phyloP scores from a whole-genome alignment of 2,888 invertebrate genomes.

The Cheilosia grossa region DNA sequence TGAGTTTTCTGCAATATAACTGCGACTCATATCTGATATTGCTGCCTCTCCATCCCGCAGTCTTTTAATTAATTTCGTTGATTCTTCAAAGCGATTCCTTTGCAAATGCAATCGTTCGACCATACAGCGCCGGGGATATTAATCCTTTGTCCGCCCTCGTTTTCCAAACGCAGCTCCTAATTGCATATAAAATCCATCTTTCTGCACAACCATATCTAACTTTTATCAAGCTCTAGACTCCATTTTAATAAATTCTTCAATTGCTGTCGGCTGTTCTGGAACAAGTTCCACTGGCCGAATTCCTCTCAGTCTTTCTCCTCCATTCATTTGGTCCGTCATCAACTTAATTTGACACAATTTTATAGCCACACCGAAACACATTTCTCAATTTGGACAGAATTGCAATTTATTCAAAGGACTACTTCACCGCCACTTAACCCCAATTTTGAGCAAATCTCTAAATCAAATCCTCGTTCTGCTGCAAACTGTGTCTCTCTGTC shows the following conservation, averaged over 20 bases:
- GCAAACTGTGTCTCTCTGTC: slow-evolving; percentile 26
- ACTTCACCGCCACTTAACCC: slow-evolving; percentile 72
- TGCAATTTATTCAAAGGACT: slow-evolving; percentile 72
- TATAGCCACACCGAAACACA: slow-evolving; percentile 31
- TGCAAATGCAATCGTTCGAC: no score
- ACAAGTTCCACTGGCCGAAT: slow-evolving; percentile 45
- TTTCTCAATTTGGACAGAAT: slow-evolving; percentile 71
- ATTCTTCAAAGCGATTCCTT: no score
- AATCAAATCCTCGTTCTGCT: slow-evolving; percentile 65
- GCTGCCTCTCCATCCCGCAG: no score
- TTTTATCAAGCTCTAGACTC: not conserved
- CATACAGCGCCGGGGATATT: no score
- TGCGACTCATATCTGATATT: no score
- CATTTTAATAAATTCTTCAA: slow-evolving; percentile 19
- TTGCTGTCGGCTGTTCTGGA: slow-evolving; percentile 37
- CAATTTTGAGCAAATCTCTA: slow-evolving; percentile 69
- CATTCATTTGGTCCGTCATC: slow-evolving; percentile 36
- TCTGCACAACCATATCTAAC: not conserved
- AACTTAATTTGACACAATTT: slow-evolving; percentile 70
- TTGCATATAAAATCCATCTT: not conserved
- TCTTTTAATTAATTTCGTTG: no score
- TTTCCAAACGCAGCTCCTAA: not conserved
- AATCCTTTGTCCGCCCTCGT: no score
- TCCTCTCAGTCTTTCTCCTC: not conserved
- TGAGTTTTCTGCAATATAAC: no score